Evolutionary conservation across 2,888 invertebrate species (phyloP).

Genomic region (Agrochola macilenta): DNA sequence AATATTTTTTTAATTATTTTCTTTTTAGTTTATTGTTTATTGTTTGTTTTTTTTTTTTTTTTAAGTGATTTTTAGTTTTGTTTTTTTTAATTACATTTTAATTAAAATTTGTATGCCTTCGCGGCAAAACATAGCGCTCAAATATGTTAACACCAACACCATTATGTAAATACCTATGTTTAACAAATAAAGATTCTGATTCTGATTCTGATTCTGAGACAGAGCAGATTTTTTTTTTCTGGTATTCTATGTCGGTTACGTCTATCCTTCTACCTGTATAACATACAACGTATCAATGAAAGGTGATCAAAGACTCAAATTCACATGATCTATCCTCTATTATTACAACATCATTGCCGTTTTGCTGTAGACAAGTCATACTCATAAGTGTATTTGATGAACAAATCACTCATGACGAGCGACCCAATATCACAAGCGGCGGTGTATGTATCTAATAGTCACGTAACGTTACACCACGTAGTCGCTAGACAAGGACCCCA

Average conservation of each 20-base stretch:
- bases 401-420: constrained; percentile 59
- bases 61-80: no score
- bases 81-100: no score
- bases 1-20: no score
- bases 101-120: no score
- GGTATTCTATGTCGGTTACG: neutral
- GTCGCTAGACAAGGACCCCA: constrained; percentile 68
- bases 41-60: no score
- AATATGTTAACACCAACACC: no score
- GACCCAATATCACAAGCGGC: constrained; percentile 64
- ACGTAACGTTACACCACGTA: constrained; percentile 85
- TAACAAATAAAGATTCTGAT: no score
- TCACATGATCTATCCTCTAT: neutral
- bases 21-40: no score
- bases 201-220: no score
- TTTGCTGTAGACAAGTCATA: constrained; percentile 55
- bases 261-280: neutral
- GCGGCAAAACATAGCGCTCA: no score
- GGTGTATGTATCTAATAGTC: constrained; percentile 80
- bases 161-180: no score
- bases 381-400: constrained; percentile 50
- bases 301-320: neutral
- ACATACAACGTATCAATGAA: neutral
- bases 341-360: constrained; percentile 8
- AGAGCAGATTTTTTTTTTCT: no score